Evolutionary conservation across 2,113 vertebrate genomes (phyloP).

Genomic region (Taurulus bubalis): DNA sequence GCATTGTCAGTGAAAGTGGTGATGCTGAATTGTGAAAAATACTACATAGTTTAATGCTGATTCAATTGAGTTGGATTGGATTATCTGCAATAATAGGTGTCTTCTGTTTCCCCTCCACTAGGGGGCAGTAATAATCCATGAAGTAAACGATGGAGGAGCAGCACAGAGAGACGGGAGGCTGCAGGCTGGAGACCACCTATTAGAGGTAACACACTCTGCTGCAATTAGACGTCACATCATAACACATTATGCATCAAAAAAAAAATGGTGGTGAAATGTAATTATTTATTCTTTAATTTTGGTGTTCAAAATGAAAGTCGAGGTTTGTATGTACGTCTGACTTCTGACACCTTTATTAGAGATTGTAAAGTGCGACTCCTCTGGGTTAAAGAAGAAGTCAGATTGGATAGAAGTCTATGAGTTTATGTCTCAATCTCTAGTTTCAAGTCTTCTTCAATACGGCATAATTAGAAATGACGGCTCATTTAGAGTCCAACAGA

Average conservation of each 20-base stretch:
- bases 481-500: background rate
- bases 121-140: constrained; percentile 96
- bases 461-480: too few relatives aligned
- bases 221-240: background rate
- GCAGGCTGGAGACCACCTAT: constrained; percentile 95
- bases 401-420: too few relatives aligned
- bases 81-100: background rate
- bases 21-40: background rate
- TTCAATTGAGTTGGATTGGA: background rate
- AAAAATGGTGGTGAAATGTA: background rate
- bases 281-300: background rate
- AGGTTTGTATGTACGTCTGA: background rate
- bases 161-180: constrained; percentile 95
- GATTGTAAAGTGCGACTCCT: background rate
- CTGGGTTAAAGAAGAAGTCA: too few relatives aligned
- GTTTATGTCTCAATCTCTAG: too few relatives aligned
- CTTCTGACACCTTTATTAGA: background rate
- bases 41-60: background rate
- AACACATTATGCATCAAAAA: background rate
- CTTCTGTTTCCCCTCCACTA: constrained; percentile 71
- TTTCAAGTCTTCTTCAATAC: too few relatives aligned
- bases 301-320: background rate
- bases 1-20: background rate
- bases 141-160: constrained; percentile 95
- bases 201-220: constrained; percentile 86